Conservation (phyloP, 2,888 invertebrate species). For the Pterobdella sp. region DNA sequence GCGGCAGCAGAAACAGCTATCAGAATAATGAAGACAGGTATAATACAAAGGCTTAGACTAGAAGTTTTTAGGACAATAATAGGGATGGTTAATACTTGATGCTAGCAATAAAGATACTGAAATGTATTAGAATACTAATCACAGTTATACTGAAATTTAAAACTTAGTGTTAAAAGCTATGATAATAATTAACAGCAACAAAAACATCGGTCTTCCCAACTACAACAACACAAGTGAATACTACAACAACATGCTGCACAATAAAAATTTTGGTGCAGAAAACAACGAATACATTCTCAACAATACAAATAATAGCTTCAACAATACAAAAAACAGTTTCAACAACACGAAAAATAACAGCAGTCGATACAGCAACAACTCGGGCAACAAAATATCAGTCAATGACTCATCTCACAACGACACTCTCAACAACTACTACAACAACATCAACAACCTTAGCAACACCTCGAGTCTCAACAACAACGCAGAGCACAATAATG, state of each 20-base stretch:
- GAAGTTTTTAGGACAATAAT: no score
- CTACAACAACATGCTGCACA: background rate
- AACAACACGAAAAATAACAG: background rate
- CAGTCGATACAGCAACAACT: conserved; percentile 1
- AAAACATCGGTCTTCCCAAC: background rate
- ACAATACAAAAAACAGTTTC: background rate
- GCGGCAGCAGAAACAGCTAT: background rate
- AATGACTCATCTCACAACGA: background rate
- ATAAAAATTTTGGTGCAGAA: background rate
- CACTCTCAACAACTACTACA: background rate
- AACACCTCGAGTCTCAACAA: background rate
- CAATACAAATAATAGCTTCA: background rate
- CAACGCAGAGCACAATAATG: no score
- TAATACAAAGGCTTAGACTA: no score
- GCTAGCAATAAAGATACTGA: no score
- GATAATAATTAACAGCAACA: no score
- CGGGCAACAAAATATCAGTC: background rate
- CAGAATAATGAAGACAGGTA: no score
- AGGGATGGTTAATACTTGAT: no score
- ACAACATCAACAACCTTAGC: background rate
- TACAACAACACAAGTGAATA: background rate
- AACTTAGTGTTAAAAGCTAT: no score
- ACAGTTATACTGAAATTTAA: no score
- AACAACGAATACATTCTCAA: background rate
- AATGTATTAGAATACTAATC: no score